These are phyloP conservation scores for Macrotrachela quadricornifera DNA, from an alignment of 1,140 invertebrate species.

Conservation along the genomic window DNA sequence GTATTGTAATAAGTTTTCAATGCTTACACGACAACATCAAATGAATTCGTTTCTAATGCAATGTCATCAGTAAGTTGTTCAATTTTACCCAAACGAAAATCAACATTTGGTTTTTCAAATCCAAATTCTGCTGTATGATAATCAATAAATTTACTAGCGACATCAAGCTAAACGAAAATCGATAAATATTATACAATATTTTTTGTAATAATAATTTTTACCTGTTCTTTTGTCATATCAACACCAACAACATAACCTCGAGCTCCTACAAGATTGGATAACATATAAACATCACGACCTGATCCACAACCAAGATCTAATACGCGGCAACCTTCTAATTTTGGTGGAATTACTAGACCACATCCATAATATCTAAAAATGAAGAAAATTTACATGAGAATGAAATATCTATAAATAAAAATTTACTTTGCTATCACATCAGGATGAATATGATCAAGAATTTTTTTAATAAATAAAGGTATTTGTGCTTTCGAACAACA, in stretches of 20 bases:
- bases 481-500: too few relatives aligned
- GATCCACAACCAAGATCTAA: constrained; percentile 23
- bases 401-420: too few relatives aligned
- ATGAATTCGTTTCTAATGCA: constrained; percentile 15
- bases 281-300: constrained; percentile 19
- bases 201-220: background rate
- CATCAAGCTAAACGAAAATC: constrained; percentile 13
- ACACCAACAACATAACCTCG: constrained; percentile 18
- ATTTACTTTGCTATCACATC: too few relatives aligned
- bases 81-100: constrained; percentile 21
- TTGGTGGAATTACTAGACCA: constrained; percentile 19
- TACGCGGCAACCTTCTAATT: constrained; percentile 15
- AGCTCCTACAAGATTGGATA: constrained; percentile 14
- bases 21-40: constrained; percentile 21
- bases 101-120: constrained; percentile 17
- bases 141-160: constrained; percentile 17
- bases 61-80: constrained; percentile 16
- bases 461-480: too few relatives aligned
- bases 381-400: too few relatives aligned
- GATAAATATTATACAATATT: background rate
- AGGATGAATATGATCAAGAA: too few relatives aligned
- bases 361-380: constrained; percentile 16
- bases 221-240: constrained; percentile 26
- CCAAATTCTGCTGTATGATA: constrained; percentile 20
- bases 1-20: background rate